Conservation (phyloP, 2,888 invertebrate species). For the Mythimna impura region DNA sequence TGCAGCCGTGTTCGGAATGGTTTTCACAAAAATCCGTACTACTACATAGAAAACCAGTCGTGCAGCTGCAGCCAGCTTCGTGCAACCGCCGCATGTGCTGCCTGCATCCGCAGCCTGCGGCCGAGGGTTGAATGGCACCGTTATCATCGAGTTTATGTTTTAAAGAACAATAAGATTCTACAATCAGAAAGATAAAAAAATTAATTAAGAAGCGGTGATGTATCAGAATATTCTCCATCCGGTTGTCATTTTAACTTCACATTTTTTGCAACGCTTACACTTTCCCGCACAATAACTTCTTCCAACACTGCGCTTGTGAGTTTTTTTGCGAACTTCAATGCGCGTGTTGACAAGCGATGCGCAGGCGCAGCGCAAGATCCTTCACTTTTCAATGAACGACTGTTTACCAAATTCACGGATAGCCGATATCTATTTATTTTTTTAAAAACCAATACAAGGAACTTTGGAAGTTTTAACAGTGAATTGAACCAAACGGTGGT, state of each 20-base stretch:
- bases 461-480: background rate
- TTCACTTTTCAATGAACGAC: slow-evolving; percentile 33
- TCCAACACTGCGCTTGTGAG: slow-evolving; percentile 22
- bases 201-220: background rate
- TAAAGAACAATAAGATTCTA: slow-evolving; percentile 1
- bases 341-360: slow-evolving; percentile 64
- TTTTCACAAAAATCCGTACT: too few species aligned
- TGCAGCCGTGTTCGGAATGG: too few species aligned
- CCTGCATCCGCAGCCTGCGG: too few species aligned
- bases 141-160: background rate
- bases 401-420: slow-evolving; percentile 59
- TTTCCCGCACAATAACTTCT: slow-evolving; percentile 28
- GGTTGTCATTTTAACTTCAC: slow-evolving; percentile 6
- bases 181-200: background rate
- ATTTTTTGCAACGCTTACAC: slow-evolving; percentile 13
- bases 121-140: too few species aligned
- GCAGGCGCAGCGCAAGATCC: slow-evolving; percentile 57
- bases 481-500: background rate
- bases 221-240: slow-evolving; percentile 18
- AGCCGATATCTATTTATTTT: slow-evolving; percentile 29
- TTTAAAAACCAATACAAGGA: background rate
- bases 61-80: too few species aligned
- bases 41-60: too few species aligned
- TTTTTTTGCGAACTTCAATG: slow-evolving; percentile 68
- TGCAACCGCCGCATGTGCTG: too few species aligned